Evolutionary conservation across 2,888 invertebrate species (phyloP).

Genomic region (Tyria jacobaeae): DNA sequence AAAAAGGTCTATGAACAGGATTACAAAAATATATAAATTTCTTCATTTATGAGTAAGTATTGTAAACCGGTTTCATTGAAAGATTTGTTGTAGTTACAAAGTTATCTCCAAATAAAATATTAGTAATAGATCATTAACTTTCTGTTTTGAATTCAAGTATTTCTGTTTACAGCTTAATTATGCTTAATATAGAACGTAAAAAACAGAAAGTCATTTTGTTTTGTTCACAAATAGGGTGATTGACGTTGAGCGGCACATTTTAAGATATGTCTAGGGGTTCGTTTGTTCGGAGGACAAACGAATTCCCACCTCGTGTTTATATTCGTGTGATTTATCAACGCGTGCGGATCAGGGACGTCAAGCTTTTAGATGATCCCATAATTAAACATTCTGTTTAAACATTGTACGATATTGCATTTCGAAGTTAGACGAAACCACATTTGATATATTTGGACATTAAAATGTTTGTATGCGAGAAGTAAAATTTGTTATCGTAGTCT

Average conservation of each 20-base stretch:
- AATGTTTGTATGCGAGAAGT: conserved; percentile 21
- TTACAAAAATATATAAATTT: no score
- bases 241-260: conserved; percentile 51
- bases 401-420: conserved; percentile 46
- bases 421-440: conserved; percentile 27
- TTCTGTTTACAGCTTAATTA: conserved; percentile 19
- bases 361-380: conserved; percentile 67
- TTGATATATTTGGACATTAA: conserved; percentile 25
- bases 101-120: no score
- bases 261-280: conserved; percentile 46
- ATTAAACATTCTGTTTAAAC: conserved; percentile 58
- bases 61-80: no score
- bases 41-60: no score
- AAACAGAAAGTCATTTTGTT: conserved; percentile 34
- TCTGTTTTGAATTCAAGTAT: conserved; percentile 13
- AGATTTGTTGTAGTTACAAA: no score
- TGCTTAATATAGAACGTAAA: conserved; percentile 22
- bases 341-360: conserved; percentile 69
- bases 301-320: conserved; percentile 67
- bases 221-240: conserved; percentile 52
- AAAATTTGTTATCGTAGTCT: conserved; percentile 16
- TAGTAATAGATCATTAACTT: conserved; percentile 9
- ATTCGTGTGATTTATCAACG: conserved; percentile 80
- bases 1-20: no score
- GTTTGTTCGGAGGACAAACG: conserved; percentile 38